These are phyloP conservation scores for Microctonus hyperodae DNA, from an alignment of 2,888 invertebrate genomes.

Conservation along the genomic window DNA sequence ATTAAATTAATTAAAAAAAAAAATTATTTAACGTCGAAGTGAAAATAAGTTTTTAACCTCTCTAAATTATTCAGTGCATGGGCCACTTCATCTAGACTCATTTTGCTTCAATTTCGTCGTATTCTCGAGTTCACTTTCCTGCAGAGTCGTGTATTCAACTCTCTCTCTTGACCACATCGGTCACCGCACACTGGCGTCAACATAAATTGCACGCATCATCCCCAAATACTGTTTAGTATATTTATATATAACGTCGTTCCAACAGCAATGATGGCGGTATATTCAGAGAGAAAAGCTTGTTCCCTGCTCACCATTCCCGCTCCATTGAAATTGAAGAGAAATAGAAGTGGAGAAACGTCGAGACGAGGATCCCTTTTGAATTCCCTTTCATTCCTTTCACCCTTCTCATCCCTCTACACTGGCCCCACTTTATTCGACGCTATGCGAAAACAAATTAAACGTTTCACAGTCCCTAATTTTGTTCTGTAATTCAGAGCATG, in stretches of 20 bases:
- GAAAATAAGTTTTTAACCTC: constrained; percentile 31
- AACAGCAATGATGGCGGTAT: constrained; percentile 31
- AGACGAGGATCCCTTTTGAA: constrained; percentile 27
- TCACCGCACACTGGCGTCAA: constrained; percentile 37
- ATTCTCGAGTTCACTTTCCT: constrained; percentile 24
- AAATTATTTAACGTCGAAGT: neutral
- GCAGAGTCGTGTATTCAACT: neutral
- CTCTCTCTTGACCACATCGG: constrained; percentile 30
- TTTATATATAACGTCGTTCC: constrained; percentile 13
- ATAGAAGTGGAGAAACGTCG: constrained; percentile 1
- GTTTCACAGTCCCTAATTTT: constrained; percentile 32
- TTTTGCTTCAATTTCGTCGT: neutral
- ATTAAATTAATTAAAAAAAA: neutral
- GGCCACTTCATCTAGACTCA: neutral
- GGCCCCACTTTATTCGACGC: constrained; percentile 2
- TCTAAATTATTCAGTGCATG: constrained; percentile 32
- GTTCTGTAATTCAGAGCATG: constrained; percentile 28
- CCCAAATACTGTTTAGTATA: constrained; percentile 5
- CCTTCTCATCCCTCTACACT: constrained; percentile 11
- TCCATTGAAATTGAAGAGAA: constrained; percentile 1
- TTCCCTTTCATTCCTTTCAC: constrained; percentile 31
- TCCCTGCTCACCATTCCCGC: constrained; percentile 3
- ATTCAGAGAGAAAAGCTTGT: constrained; percentile 17
- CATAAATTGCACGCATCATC: constrained; percentile 36
- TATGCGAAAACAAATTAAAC: constrained; percentile 36